Conservation (phyloP, 2,797 vertebrate genomes). For the Phaenicophaeus curvirostris region DNA sequence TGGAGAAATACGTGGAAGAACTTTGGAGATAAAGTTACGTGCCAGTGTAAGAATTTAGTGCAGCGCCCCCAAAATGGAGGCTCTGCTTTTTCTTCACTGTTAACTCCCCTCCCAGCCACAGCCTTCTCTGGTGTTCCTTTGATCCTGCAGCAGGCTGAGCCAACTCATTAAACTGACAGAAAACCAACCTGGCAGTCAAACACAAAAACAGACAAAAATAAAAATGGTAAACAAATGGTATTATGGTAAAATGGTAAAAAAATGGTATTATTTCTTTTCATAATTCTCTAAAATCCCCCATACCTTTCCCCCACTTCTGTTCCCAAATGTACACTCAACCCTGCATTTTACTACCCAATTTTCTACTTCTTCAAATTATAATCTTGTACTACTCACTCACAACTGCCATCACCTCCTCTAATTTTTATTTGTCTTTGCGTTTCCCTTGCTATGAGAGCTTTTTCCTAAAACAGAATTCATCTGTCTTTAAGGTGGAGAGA, state of each 20-base stretch:
- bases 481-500: not conserved
- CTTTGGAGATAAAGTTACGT: not conserved
- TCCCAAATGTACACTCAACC: not conserved
- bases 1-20: not conserved
- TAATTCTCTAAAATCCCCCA: not conserved
- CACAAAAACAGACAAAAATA: not conserved
- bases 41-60: not conserved
- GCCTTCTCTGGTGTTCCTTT: not conserved
- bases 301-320: not conserved
- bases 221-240: too few relatives aligned
- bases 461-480: not conserved
- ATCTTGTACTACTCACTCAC: not conserved
- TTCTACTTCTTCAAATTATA: not conserved
- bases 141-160: not conserved
- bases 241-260: too few relatives aligned
- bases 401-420: not conserved
- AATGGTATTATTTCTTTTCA: not conserved
- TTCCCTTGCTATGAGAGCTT: not conserved
- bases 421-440: not conserved
- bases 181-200: not conserved
- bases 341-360: not conserved
- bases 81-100: not conserved
- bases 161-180: not conserved
- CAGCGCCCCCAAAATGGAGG: not conserved
- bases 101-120: not conserved